Evolutionary conservation across 2,113 vertebrate species (phyloP).

Genomic region (Psittacula cyanocephala): DNA sequence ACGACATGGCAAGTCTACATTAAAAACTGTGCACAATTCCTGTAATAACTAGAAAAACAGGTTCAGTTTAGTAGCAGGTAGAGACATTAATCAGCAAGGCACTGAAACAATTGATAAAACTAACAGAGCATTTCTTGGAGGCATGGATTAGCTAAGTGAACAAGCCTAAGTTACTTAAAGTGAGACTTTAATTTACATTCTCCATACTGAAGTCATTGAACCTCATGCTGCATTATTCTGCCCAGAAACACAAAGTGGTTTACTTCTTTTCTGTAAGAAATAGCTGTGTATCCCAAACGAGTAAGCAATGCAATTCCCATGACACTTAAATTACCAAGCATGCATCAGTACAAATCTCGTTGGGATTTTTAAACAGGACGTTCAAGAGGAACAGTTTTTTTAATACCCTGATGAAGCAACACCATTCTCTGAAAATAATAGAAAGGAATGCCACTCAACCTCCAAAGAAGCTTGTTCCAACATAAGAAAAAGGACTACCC

Average conservation of each 20-base stretch:
- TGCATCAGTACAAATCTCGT: background rate
- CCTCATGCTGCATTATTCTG: background rate
- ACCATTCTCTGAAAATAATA: background rate
- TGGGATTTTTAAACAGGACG: background rate
- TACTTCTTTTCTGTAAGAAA: background rate
- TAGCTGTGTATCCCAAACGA: background rate
- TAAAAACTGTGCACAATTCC: conserved; percentile 98
- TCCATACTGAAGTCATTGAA: background rate
- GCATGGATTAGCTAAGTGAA: background rate
- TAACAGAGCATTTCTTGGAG: rapidly evolving
- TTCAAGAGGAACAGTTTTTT: background rate
- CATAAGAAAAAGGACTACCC: background rate
- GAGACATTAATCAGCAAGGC: background rate
- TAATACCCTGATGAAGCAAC: background rate
- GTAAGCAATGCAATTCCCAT: background rate
- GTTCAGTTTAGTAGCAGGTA: background rate
- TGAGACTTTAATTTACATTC: background rate
- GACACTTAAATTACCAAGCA: background rate
- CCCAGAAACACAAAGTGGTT: background rate
- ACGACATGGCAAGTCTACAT: conserved; percentile 96
- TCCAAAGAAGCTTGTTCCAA: background rate
- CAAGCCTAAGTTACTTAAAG: background rate
- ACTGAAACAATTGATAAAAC: background rate
- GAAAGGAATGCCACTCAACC: background rate
- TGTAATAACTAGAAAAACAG: conserved; percentile 85